Percentiles rank a stretch among this genome's conserved stretches.
Evolutionary conservation across 2,888 invertebrate genomes (phyloP).

Genomic region (Melikaiella ostensackeni): DNA sequence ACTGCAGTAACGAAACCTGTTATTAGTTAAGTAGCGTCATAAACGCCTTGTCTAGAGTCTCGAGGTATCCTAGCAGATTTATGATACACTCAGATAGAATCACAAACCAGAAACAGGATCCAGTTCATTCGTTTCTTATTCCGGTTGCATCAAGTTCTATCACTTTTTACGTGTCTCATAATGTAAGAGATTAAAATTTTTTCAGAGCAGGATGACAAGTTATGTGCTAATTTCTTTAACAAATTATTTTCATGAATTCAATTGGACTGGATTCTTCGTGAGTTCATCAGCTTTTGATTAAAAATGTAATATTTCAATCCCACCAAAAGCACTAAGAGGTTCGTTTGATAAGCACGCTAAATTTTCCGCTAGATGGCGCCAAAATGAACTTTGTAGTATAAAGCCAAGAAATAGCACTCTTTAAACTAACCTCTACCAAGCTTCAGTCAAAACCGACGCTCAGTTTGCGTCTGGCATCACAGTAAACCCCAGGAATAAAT

Average conservation of each 20-base stretch:
- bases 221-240: neutral
- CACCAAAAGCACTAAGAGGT: too few species aligned
- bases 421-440: too few species aligned
- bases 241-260: neutral
- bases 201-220: neutral
- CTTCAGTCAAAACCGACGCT: too few species aligned
- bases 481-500: too few species aligned
- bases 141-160: conserved; percentile 25
- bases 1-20: conserved; percentile 33
- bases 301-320: too few species aligned
- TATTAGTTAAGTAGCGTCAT: conserved; percentile 39
- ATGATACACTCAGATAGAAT: conserved; percentile 22
- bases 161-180: conserved; percentile 24
- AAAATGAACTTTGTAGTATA: too few species aligned
- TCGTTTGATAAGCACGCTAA: too few species aligned
- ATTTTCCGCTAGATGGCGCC: too few species aligned
- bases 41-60: conserved; percentile 35
- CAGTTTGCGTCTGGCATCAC: too few species aligned
- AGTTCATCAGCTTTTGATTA: neutral
- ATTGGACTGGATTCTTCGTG: neutral
- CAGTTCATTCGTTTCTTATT: conserved; percentile 35
- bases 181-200: neutral
- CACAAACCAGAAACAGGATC: conserved; percentile 33
- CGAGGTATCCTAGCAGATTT: conserved; percentile 12
- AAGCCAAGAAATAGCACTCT: too few species aligned